These are phyloP conservation scores for Drosophila kepulauana DNA, from an alignment of 1,140 invertebrate species.

Conservation along the genomic window DNA sequence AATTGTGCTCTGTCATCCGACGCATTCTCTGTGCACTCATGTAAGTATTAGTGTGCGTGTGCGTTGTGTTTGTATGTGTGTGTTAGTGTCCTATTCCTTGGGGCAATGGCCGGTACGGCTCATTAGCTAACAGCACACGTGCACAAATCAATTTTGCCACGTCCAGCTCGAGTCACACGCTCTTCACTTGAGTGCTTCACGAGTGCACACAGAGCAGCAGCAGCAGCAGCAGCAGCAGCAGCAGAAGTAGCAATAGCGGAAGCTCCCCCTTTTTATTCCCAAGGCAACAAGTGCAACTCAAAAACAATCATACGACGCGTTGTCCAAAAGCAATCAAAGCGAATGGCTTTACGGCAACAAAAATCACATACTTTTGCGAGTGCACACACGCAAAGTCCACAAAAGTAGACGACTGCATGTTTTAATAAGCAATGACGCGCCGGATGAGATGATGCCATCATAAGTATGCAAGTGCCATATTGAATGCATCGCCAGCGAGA, in stretches of 20 bases:
- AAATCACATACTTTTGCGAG: slow-evolving; percentile 44
- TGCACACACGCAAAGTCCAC: neutral
- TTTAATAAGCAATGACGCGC: slow-evolving; percentile 70
- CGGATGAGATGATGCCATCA: slow-evolving; percentile 38
- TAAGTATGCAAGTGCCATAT: slow-evolving; percentile 54
- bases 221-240: too few species aligned
- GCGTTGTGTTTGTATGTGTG: neutral
- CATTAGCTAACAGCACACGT: slow-evolving; percentile 77
- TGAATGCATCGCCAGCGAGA: slow-evolving; percentile 31
- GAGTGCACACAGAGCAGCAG: slow-evolving; percentile 5
- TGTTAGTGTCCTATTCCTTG: slow-evolving; percentile 17
- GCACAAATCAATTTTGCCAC: slow-evolving; percentile 75
- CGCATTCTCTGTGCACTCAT: slow-evolving; percentile 26
- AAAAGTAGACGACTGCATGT: slow-evolving; percentile 41
- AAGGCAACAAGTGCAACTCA: slow-evolving; percentile 28
- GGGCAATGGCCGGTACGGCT: slow-evolving; percentile 39
- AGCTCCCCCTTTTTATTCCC: slow-evolving; percentile 11
- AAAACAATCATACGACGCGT: slow-evolving; percentile 77
- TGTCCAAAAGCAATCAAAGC: slow-evolving; percentile 73
- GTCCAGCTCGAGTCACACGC: slow-evolving; percentile 29
- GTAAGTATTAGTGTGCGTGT: neutral
- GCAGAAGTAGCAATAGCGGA: too few species aligned
- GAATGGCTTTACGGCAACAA: slow-evolving; percentile 49
- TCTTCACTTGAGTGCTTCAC: slow-evolving; percentile 33
- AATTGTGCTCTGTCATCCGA: slow-evolving; percentile 46